Conservation (phyloP, 1,140 invertebrate species). For the Carcinoscorpius rotundicauda region DNA sequence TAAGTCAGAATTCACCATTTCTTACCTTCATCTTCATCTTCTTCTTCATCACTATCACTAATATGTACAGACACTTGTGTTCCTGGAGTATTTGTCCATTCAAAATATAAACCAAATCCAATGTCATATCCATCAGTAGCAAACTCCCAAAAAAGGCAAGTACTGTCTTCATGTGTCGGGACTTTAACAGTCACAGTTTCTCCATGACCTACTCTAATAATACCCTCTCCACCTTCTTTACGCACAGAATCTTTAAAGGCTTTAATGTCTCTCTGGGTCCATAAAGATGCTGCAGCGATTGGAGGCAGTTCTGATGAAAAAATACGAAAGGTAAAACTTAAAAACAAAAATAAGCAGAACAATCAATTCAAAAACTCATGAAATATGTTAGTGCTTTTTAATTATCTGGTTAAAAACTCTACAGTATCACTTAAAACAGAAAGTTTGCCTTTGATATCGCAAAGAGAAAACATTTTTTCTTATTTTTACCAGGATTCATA, state of each 20-base stretch:
- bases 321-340: background rate
- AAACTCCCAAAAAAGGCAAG: conserved; percentile 45
- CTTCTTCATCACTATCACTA: conserved; percentile 37
- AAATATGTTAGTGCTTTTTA: no score
- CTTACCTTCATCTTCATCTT: conserved; percentile 31
- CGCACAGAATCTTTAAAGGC: conserved; percentile 37
- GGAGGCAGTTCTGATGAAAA: conserved; percentile 5
- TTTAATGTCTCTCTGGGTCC: conserved; percentile 38
- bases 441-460: no score
- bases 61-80: conserved; percentile 32
- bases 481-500: no score
- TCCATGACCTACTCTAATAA: conserved; percentile 44
- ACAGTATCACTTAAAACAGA: no score
- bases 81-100: conserved; percentile 37
- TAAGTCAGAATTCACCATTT: no score
- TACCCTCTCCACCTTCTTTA: conserved; percentile 41
- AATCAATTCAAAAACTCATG: no score
- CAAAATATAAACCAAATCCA: conserved; percentile 45
- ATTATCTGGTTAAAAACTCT: no score
- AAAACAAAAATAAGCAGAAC: no score
- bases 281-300: conserved; percentile 34
- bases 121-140: conserved; percentile 45
- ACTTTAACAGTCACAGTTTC: conserved; percentile 43
- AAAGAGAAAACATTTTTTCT: no score
- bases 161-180: conserved; percentile 43